Percentiles rank a stretch among this genome's conserved stretches.
phyloP scores from a whole-genome alignment of 2,797 vertebrate genomes.

The Malurus leucopterus region DNA sequence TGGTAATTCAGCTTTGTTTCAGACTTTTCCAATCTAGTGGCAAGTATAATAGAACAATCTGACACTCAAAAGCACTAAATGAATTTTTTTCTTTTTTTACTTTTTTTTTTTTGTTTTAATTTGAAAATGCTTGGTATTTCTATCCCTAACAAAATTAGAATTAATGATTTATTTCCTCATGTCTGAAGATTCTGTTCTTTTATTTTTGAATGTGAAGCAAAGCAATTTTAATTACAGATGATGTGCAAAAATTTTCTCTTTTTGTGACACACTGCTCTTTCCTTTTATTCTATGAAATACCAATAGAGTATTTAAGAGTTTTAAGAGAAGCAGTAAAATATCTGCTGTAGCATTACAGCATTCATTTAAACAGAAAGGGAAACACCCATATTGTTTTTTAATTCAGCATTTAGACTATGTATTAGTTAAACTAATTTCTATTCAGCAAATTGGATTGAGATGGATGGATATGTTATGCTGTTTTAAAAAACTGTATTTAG shows the following conservation, averaged over 20 bases:
- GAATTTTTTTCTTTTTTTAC: background rate
- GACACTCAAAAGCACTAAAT: constrained; percentile 54
- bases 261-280: constrained; percentile 38
- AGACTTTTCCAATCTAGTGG: constrained; percentile 40
- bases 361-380: constrained; percentile 45
- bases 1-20: constrained; percentile 71
- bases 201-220: constrained; percentile 50
- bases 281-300: constrained; percentile 38
- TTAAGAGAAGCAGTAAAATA: constrained; percentile 47
- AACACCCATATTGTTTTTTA: constrained; percentile 46
- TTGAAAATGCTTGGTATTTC: constrained; percentile 44
- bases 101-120: background rate
- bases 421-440: constrained; percentile 61
- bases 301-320: background rate
- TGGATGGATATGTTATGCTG: constrained; percentile 67
- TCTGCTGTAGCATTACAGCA: background rate
- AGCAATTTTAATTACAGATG: constrained; percentile 57
- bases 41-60: constrained; percentile 58
- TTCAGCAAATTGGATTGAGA: constrained; percentile 64
- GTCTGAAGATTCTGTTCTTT: constrained; percentile 51
- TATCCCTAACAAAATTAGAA: constrained; percentile 45
- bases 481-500: constrained; percentile 72
- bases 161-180: constrained; percentile 61
- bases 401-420: constrained; percentile 36
- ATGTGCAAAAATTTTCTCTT: background rate